Base-by-base conservation (phyloP, 37 sponge, comb jelly and placozoan genomes). In the Haliclona indistincta region DNA sequence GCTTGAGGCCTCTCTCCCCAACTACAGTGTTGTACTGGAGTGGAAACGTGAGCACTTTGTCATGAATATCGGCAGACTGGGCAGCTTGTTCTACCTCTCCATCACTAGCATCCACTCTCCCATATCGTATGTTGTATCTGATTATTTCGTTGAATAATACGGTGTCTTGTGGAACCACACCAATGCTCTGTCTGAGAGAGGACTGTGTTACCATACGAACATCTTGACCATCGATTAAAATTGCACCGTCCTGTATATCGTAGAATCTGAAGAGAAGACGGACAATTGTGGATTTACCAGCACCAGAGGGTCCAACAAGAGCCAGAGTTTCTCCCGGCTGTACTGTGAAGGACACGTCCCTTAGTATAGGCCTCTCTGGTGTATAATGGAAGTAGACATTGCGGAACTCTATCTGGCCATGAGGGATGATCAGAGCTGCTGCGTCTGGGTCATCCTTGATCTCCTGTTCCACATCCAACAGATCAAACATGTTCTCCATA, bases 401-500 rank as follows among this genome's bases (percentile, higher is more conserved):
- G 56, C 60, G 78, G 49, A 97, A 97, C 70, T 93, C 95, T 22
- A 97, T 76, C 42, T 75, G 63, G 0, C 95, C 95, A 13, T 67
- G 26, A 10, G 74, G 20, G 8, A 95, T 78, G 56, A 6, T 25
- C 43, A 84, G 15, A 0, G 68, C 60, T 30, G 64, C 1, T 17
- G 84, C 84, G 1, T 38, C 65, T 43, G 71, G 72, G 17, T 62
- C 33, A 51, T 92, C 97, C 22, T 25, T 78, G 23, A 99, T 77
- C 74, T 99, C 99, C 38, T 74, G 71, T 34, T 77, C 76, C 2
- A 82, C 88, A 7, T 90, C 92, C 29, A 99, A 67, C 41, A 99
- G 79, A 36, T 99, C 99, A 75, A 99, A 91, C 94, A 99, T 93
- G 77, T 99, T 99, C 86, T 99, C 99, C 99, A 99, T 96, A 71